These are phyloP conservation scores for Anoplophora glabripennis DNA, from an alignment of 1,140 invertebrate genomes.

Conservation along the genomic window DNA sequence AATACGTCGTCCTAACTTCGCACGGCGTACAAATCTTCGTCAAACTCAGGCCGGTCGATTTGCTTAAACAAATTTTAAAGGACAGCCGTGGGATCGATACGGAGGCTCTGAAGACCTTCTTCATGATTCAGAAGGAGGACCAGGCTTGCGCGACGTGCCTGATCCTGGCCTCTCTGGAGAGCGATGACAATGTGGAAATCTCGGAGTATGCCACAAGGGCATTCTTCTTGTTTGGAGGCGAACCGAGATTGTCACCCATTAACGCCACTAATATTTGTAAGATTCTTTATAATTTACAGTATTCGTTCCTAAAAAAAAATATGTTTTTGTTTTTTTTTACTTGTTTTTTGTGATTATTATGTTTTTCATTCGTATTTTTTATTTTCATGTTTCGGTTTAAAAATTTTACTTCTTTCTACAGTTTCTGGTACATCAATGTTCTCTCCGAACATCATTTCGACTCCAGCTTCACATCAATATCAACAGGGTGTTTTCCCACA, in stretches of 20 bases:
- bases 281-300: constrained; percentile 2
- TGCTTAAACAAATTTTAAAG: constrained; percentile 74
- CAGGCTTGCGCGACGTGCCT: constrained; percentile 88
- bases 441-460: constrained; percentile 43
- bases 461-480: constrained; percentile 32
- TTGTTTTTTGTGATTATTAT: too few species aligned
- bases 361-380: too few species aligned
- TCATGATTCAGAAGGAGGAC: constrained; percentile 75
- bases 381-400: too few species aligned
- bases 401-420: constrained; percentile 20
- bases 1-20: constrained; percentile 82
- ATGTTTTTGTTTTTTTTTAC: too few species aligned
- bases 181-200: constrained; percentile 66
- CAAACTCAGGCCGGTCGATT: constrained; percentile 82
- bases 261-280: constrained; percentile 37
- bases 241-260: constrained; percentile 51
- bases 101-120: constrained; percentile 80
- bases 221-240: constrained; percentile 89
- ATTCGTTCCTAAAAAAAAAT: too few species aligned
- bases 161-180: constrained; percentile 77
- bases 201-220: constrained; percentile 87
- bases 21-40: constrained; percentile 81
- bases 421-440: constrained; percentile 37
- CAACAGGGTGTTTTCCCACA: constrained; percentile 2
- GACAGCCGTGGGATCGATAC: constrained; percentile 82